Evolutionary conservation across 2,888 invertebrate species (phyloP), one percentile per base, ranked within the genome.

Genomic region (Lymantria monacha): DNA sequence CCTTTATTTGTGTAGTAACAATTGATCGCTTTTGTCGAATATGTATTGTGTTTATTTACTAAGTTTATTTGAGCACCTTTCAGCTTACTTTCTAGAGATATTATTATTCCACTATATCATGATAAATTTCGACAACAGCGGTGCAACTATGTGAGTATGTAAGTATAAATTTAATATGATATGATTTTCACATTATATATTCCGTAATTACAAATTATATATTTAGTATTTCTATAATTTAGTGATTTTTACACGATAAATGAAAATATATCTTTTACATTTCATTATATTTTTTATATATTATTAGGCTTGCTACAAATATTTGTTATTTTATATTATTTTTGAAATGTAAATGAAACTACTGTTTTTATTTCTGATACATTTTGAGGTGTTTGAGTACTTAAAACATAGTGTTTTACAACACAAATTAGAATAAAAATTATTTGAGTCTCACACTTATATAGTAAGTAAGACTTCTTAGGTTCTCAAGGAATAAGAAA

Each of bases 11-110:
- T 73, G 53, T 50, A 53, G 55, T 66, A 59, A 52, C 59, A 67
- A 68, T 73, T 74, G 73, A 75, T 79, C 80, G 87, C 87, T 87
- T 87, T 81, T 85, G 81, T 88, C 83, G 76, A 85, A 83, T 72
- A 55, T 57, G 61, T 61, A 59, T 66, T 59, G 61, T 68, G 55
- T 57, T 22, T 53, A 46, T 65, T 63, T 72, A 63, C 51, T 49
- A n/a, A n/a, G 49, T 59, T 48, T 58, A 48, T 58, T 58, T 66
- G 55, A 68, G 66, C 58, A 57, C 60, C 50, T 65, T 67, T 53
- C 63, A 59, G 69, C 66, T 67, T 61, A 53, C 55, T 55, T 48
- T 48, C 56, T 67, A 65, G 58, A 51, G 22, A 22, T 22, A 22
- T 59, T 62, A 53, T 33, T 52, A 47, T 44, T 53, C 55, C 55